Conservation (phyloP, 2,797 vertebrate genomes). For the Sebastes diaconus region DNA sequence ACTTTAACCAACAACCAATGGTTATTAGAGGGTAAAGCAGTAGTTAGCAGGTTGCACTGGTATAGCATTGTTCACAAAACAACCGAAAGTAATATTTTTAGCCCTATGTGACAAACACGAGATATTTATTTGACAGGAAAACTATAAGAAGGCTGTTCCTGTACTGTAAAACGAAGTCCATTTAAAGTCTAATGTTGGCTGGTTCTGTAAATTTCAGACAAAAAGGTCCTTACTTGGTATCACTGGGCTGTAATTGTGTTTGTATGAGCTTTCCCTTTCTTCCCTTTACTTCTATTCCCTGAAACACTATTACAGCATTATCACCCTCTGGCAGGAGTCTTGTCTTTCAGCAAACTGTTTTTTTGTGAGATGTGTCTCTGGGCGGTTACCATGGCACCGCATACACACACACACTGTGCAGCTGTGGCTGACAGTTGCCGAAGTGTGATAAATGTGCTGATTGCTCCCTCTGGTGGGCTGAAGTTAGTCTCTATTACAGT, state of each 20-base stretch:
- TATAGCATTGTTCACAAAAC: not conserved
- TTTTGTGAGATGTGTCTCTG: conserved; percentile 53
- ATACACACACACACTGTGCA: conserved; percentile 17
- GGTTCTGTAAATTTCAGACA: not conserved
- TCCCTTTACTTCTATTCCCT: conserved; percentile 19
- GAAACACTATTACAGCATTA: conserved; percentile 52
- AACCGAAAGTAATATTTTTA: not conserved
- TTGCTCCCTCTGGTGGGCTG: conserved; percentile 72
- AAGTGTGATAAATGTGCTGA: conserved; percentile 36
- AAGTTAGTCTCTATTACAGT: not conserved
- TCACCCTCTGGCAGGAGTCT: conserved; percentile 44
- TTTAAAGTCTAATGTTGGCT: conserved; percentile 15
- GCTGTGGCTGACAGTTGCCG: conserved; percentile 25
- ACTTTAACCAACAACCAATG: not conserved
- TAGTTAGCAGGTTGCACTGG: not conserved
- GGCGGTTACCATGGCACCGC: conserved; percentile 64
- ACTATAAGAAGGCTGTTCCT: not conserved
- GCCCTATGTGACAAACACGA: not conserved
- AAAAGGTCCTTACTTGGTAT: conserved; percentile 22
- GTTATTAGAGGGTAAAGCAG: not conserved
- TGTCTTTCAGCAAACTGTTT: conserved; percentile 35
- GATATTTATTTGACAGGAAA: not conserved
- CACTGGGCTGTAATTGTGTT: conserved; percentile 10
- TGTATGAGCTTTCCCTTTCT: not conserved
- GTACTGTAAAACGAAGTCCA: conserved; percentile 1